Conservation (phyloP, 1,140 invertebrate genomes). For the Pachypsylla venusta region DNA sequence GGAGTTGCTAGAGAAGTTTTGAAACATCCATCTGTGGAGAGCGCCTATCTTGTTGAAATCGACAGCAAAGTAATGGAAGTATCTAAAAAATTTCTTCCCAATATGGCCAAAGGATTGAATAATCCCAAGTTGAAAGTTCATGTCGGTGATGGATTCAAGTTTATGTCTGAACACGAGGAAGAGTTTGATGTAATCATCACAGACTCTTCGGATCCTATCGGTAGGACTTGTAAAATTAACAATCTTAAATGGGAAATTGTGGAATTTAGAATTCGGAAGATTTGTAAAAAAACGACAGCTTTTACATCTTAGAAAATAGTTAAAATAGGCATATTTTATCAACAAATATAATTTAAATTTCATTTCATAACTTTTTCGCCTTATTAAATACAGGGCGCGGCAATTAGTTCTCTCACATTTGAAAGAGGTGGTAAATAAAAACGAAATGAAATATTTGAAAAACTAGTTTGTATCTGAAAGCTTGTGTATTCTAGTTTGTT, state of each 20-base stretch:
- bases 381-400: no score
- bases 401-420: no score
- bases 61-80: slow-evolving; percentile 82
- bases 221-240: slow-evolving; percentile 29
- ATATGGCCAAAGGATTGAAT: slow-evolving; percentile 73
- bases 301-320: no score
- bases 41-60: slow-evolving; percentile 88
- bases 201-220: slow-evolving; percentile 92
- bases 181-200: slow-evolving; percentile 97
- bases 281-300: no score
- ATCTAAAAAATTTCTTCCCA: slow-evolving; percentile 77
- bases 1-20: slow-evolving; percentile 87
- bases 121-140: slow-evolving; percentile 69
- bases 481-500: no score
- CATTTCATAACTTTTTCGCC: no score
- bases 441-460: no score
- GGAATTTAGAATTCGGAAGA: neutral
- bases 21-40: slow-evolving; percentile 80
- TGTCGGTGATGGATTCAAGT: slow-evolving; percentile 89
- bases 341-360: no score
- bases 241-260: neutral
- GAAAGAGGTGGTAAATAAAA: no score
- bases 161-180: slow-evolving; percentile 67
- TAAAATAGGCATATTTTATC: no score
- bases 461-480: no score